phyloP scores from a whole-genome alignment of 1,140 invertebrate species.

The Charaxes varanes region DNA sequence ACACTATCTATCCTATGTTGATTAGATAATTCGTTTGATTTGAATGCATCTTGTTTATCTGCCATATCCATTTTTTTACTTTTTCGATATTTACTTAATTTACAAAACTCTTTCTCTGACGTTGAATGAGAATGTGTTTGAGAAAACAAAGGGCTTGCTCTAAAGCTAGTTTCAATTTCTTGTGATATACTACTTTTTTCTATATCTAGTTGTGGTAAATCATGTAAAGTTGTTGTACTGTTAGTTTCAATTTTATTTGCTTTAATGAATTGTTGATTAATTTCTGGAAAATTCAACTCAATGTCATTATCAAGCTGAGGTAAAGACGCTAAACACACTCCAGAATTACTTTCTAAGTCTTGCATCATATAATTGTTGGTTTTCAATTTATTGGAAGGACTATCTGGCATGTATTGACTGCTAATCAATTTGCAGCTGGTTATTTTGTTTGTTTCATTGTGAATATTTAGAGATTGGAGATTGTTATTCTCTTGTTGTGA shows the following conservation, averaged over 20 bases:
- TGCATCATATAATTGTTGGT: slow-evolving; percentile 43
- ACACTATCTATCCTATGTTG: slow-evolving; percentile 48
- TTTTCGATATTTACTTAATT: slow-evolving; percentile 65
- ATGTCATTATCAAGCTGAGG: slow-evolving; percentile 64
- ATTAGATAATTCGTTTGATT: slow-evolving; percentile 17
- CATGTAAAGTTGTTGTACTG: slow-evolving; percentile 11
- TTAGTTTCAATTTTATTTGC: slow-evolving; percentile 52
- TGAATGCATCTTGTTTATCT: slow-evolving; percentile 20
- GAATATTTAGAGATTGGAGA: slow-evolving; percentile 9
- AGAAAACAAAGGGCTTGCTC: not conserved
- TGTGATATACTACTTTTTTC: slow-evolving; percentile 4
- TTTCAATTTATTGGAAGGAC: slow-evolving; percentile 27
- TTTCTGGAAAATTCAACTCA: slow-evolving; percentile 66
- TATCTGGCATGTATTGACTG: slow-evolving; percentile 27
- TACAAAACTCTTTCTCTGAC: slow-evolving; percentile 43
- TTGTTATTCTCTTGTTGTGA: slow-evolving; percentile 23
- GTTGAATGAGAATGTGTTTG: slow-evolving; percentile 13
- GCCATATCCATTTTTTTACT: slow-evolving; percentile 31
- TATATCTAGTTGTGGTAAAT: slow-evolving; percentile 19
- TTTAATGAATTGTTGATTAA: slow-evolving; percentile 68
- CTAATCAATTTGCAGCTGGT: slow-evolving; percentile 52
- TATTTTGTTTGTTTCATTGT: slow-evolving; percentile 25
- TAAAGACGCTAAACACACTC: slow-evolving; percentile 58
- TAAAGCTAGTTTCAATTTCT: slow-evolving; percentile 3
- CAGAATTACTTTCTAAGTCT: slow-evolving; percentile 56